Evolutionary conservation across 2,113 vertebrate species (phyloP).

Genomic region (Rissa tridactyla): DNA sequence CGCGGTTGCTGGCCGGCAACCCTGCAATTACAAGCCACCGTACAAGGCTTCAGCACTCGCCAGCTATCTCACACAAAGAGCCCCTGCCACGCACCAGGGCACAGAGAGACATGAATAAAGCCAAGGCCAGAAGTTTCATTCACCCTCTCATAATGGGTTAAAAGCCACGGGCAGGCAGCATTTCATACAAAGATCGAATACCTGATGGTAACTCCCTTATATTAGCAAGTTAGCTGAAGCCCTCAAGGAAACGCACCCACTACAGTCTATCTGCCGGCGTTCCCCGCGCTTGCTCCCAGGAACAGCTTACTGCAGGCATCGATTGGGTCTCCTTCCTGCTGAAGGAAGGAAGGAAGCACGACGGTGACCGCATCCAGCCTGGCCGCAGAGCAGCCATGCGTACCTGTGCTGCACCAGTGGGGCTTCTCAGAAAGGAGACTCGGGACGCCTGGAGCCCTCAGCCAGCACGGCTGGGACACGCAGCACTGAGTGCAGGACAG

Average conservation of each 20-base stretch:
- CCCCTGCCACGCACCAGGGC: not conserved
- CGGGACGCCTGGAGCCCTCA: not conserved
- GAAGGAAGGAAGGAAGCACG: not conserved
- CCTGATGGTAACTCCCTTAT: not conserved
- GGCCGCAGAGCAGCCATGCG: not conserved
- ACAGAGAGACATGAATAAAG: not conserved
- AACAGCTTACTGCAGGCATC: not conserved
- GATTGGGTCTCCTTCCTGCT: not conserved
- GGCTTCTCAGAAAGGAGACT: not conserved
- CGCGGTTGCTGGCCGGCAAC: not conserved
- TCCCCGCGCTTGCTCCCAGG: not conserved
- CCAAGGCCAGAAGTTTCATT: not conserved
- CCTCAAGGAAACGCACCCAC: not conserved
- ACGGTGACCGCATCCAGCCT: not conserved
- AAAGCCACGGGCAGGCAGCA: not conserved
- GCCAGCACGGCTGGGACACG: not conserved
- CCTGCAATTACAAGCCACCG: not conserved
- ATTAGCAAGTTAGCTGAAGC: not conserved
- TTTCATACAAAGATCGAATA: not conserved
- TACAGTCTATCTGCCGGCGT: not conserved
- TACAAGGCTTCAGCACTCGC: not conserved
- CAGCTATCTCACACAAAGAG: not conserved
- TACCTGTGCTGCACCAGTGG: not conserved
- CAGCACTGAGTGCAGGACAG: accelerated
- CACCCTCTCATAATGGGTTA: not conserved